These are phyloP conservation scores for Oreochromis spilurus DNA, from an alignment of 2,113 vertebrate species.

Conservation along the genomic window DNA sequence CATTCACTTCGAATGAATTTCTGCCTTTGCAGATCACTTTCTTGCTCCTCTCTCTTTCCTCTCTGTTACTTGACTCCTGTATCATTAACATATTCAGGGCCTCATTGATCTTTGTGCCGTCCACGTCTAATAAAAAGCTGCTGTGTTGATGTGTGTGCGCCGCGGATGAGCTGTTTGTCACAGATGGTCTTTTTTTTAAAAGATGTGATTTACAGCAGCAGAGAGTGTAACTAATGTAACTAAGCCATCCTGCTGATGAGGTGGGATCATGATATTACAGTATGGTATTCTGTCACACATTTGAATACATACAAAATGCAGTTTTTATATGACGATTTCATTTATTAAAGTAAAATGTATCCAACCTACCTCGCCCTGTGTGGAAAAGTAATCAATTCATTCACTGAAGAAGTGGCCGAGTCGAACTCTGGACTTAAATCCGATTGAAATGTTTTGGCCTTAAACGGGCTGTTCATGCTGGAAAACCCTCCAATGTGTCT, in stretches of 20 bases:
- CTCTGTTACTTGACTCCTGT: not conserved
- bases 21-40: not conserved
- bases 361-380: not conserved
- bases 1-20: not conserved
- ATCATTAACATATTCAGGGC: not conserved
- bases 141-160: not conserved
- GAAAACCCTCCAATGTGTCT: not conserved
- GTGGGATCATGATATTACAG: not conserved
- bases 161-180: not conserved
- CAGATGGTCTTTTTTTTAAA: not conserved
- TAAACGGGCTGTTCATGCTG: not conserved
- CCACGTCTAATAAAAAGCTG: not conserved
- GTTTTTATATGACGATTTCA: not conserved
- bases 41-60: not conserved
- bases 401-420: not conserved
- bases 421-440: not conserved
- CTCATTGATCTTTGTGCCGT: not conserved
- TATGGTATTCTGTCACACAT: not conserved
- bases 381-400: not conserved
- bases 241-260: not conserved
- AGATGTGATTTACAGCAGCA: not conserved
- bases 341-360: not conserved
- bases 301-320: not conserved
- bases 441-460: not conserved
- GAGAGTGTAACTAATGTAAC: not conserved